Evolutionary conservation across 2,113 vertebrate genomes (phyloP), one percentile per base, ranked within the genome.

Genomic region (Sapajus apella): DNA sequence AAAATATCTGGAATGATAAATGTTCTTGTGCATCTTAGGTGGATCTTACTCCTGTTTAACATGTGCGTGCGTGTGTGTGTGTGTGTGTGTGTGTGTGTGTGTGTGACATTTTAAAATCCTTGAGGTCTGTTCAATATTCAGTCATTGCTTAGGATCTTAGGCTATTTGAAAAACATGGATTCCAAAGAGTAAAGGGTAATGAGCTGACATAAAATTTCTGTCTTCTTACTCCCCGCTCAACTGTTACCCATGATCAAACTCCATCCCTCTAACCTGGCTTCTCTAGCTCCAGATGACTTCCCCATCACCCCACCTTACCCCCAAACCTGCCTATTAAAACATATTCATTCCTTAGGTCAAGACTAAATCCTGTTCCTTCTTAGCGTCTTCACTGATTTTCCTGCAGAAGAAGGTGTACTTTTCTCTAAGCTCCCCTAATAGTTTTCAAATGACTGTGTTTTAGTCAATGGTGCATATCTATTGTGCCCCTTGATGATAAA

Each of bases 331-430:
- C 9, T 58, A 20, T 32, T 5, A 84, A 70, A 27, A 40, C 20
- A 58, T 0, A 6, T 6, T 35, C 73, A 4, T 27, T 52, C 12
- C 27, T 55, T 10, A 10, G 25, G 37, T 21, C 8, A 37, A 25
- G 58, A 47, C 25, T 21, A 30, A 56, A 8, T 0, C 7, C 25
- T 17, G 2, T 8, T 8, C 2, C 66, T 64, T 1, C 45, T 21
- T 3, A 1, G 30, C 2, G 0, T 37, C 40, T 37, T 27, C 12
- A 6, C 45, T 0, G 17, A 43, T 7, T 35, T 0, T 16, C 37
- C 18, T 30, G 21, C 8, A 1, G 21, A 30, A 20, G 1, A 23
- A 13, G 8, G 43, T 1, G 0, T 50, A 10, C 2, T 73, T 50
- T 86, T 50, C 61, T 87, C 16, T 50, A 35, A 32, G 1, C 7